Conservation (phyloP, 2,113 vertebrate species). For the Bos taurus region ARS-UCD2.0 NC_037351.1:41730001-41730500, state of each 20-base stretch:
- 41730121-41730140: background rate
- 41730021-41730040: background rate
- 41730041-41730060: background rate
- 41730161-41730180: background rate
- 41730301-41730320: background rate
- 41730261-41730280: background rate
- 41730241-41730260: background rate
- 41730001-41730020: background rate
- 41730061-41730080: background rate
- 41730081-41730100: background rate
- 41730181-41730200: background rate
- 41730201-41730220: slow-evolving; percentile 1
- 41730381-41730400: background rate
- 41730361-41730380: background rate
- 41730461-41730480: background rate
- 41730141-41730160: background rate
- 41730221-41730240: background rate
- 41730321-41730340: background rate
- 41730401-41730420: background rate
- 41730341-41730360: background rate
- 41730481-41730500: background rate
- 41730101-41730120: background rate
- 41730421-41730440: background rate
- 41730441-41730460: background rate
- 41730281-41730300: background rate